Evolutionary conservation across 2,797 vertebrate genomes (phyloP).

Genomic region (Loriculus beryllinus): DNA sequence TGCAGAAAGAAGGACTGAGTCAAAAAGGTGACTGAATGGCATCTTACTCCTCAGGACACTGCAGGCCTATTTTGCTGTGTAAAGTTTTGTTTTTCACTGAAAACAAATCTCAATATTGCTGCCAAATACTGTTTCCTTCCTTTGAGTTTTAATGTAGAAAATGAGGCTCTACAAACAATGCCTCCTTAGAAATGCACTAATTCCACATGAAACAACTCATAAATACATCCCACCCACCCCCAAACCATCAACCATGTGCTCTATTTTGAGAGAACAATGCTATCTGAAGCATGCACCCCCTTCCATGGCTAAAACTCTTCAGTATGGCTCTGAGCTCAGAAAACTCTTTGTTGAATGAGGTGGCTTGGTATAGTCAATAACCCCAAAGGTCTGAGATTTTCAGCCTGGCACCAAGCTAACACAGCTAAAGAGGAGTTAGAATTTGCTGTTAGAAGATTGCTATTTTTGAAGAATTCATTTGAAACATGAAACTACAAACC

Average conservation of each 20-base stretch:
- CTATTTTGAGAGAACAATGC: conserved; percentile 63
- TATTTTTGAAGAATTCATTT: not conserved
- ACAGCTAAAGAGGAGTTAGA: not conserved
- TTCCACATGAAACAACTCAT: conserved; percentile 54
- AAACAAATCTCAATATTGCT: conserved; percentile 32
- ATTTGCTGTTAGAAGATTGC: not conserved
- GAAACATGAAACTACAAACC: not conserved
- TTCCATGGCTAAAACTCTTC: not conserved
- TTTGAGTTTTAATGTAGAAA: conserved; percentile 53
- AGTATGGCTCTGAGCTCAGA: not conserved
- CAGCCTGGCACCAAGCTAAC: not conserved
- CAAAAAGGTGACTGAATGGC: not conserved
- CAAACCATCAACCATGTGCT: not conserved
- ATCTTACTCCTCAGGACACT: not conserved
- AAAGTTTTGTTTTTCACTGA: conserved; percentile 43
- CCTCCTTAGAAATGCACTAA: conserved; percentile 53
- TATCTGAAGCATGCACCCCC: not conserved
- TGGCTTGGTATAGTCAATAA: not conserved
- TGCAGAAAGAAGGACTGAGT: not conserved
- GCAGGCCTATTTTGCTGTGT: not conserved
- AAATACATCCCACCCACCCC: not conserved
- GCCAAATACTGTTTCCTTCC: conserved; percentile 55
- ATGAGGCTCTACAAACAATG: conserved; percentile 58
- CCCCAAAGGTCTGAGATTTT: not conserved
- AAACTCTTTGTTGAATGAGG: not conserved